phyloP scores from a whole-genome alignment of 2,888 invertebrate species.

The Heliconius erato region DNA sequence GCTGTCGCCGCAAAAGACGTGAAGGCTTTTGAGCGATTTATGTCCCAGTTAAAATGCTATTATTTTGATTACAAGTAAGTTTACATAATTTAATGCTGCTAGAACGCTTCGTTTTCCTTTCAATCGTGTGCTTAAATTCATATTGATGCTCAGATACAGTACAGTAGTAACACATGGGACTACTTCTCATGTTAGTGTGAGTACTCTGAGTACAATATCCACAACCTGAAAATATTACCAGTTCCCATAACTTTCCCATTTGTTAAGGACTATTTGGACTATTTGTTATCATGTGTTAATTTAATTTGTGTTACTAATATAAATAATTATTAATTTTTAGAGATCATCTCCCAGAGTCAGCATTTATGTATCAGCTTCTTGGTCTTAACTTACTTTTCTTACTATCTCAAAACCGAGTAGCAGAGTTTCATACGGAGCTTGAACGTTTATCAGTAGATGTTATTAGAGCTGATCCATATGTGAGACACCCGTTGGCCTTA shows the following conservation, averaged over 20 bases:
- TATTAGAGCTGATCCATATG: conserved; percentile 96
- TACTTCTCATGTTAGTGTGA: no score
- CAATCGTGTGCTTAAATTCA: no score
- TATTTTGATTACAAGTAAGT: conserved; percentile 96
- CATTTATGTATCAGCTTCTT: conserved; percentile 96
- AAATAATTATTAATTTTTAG: conserved; percentile 60
- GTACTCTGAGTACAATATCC: no score
- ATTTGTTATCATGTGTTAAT: no score
- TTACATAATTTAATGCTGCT: background rate
- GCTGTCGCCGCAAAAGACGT: conserved; percentile 97
- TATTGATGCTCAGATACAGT: no score
- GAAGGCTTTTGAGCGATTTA: conserved; percentile 97
- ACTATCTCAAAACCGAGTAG: conserved; percentile 97
- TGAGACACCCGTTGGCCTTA: conserved; percentile 96
- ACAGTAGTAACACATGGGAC: no score
- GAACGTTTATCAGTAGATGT: conserved; percentile 96
- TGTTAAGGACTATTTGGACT: no score
- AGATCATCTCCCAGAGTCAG: conserved; percentile 93
- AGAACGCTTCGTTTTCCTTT: background rate
- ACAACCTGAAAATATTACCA: no score
- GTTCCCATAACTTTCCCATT: no score
- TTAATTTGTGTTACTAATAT: background rate
- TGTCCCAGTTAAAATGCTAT: conserved; percentile 98
- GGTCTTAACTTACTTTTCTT: conserved; percentile 97
- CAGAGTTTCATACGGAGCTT: conserved; percentile 99